A percentile compares a stretch with the other conserved stretches of the same genome.
Conservation (phyloP, 1,140 invertebrate genomes). For the Ceratitis capitata region DNA sequence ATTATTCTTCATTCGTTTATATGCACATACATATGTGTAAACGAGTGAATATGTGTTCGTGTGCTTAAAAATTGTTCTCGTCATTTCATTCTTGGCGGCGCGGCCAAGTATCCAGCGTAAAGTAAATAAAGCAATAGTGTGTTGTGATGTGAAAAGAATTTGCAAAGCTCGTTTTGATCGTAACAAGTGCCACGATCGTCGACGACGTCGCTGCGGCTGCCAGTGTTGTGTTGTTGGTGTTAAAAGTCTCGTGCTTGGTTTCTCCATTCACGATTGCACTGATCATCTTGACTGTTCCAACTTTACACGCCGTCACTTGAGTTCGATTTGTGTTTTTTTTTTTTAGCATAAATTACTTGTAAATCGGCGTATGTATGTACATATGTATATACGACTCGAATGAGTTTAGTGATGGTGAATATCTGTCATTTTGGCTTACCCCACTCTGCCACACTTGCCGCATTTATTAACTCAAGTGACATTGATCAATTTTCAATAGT, state of each 20-base stretch:
- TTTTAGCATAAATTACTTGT: neutral
- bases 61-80: neutral
- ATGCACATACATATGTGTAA: too few species aligned
- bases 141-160: neutral
- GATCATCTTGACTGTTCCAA: neutral
- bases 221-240: neutral
- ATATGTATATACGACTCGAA: neutral
- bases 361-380: too few species aligned
- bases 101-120: neutral
- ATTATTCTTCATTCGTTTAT: too few species aligned
- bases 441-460: neutral
- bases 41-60: too few species aligned
- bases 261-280: neutral
- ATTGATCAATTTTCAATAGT: neutral
- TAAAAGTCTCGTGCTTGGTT: constrained; percentile 22
- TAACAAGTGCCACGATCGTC: neutral
- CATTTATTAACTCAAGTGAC: neutral
- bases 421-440: neutral
- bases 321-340: neutral
- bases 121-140: constrained; percentile 30
- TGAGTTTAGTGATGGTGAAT: neutral
- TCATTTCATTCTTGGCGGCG: neutral
- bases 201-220: neutral
- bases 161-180: neutral
- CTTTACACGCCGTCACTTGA: neutral